Percentiles rank a stretch among this genome's conserved stretches.
Conservation (phyloP, 2,797 vertebrate species). For the Tangara arthus region DNA sequence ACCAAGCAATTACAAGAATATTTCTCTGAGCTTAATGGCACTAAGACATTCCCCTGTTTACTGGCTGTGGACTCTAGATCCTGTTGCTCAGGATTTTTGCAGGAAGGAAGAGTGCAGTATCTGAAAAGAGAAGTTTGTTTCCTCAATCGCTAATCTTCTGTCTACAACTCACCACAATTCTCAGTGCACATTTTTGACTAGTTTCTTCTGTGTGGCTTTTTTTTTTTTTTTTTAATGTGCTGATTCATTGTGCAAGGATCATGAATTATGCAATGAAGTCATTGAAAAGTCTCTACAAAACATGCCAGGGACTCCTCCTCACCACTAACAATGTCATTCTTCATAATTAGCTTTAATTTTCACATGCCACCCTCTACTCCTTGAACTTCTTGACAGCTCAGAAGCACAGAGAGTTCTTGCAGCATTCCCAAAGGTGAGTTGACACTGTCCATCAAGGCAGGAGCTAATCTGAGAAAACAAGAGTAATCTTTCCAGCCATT, state of each 20-base stretch:
- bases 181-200: background rate
- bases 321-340: background rate
- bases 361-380: background rate
- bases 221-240: background rate
- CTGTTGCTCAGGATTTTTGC: background rate
- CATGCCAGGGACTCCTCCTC: background rate
- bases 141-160: background rate
- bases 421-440: background rate
- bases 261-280: background rate
- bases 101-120: background rate
- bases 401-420: background rate
- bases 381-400: background rate
- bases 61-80: background rate
- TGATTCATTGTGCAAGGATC: background rate
- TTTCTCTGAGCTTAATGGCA: background rate
- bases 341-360: constrained; percentile 25
- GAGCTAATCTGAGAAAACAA: background rate
- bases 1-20: background rate
- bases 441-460: background rate
- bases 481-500: background rate
- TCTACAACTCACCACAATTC: background rate
- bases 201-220: background rate
- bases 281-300: constrained; percentile 11
- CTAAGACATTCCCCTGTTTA: background rate
- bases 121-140: background rate